These are phyloP conservation scores for Cephus cinctus DNA, from an alignment of 1,140 invertebrate species.

Conservation along the genomic window DNA sequence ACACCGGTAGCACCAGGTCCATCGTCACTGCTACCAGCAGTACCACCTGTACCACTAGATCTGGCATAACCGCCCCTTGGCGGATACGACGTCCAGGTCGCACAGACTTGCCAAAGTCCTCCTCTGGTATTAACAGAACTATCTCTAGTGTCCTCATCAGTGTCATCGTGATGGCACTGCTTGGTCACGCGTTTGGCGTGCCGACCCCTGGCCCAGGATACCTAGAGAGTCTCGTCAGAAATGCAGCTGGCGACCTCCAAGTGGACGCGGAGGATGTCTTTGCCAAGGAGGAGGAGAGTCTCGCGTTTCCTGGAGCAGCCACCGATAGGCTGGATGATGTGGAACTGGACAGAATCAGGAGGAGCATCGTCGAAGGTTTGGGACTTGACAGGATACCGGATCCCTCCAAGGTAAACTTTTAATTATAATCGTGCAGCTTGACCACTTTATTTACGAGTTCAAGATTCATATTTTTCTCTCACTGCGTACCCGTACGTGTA, in stretches of 20 bases:
- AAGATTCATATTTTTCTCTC: too few species aligned
- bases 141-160: background rate
- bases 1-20: background rate
- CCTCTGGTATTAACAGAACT: constrained; percentile 13
- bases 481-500: too few species aligned
- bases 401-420: constrained; percentile 47
- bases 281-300: constrained; percentile 15
- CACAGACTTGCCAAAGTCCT: constrained; percentile 15
- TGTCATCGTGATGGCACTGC: background rate
- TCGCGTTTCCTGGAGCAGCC: too few species aligned
- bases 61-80: constrained; percentile 12
- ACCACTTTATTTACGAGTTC: background rate
- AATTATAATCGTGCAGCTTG: background rate
- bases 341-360: constrained; percentile 47
- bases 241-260: too few species aligned
- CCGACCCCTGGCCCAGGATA: constrained; percentile 4
- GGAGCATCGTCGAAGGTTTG: constrained; percentile 50
- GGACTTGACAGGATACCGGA: constrained; percentile 53
- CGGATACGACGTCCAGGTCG: constrained; percentile 7
- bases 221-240: constrained; percentile 4
- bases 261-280: constrained; percentile 16
- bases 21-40: constrained; percentile 1
- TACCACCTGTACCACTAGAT: constrained; percentile 16
- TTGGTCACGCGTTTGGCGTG: background rate
- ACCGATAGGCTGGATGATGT: constrained; percentile 20